Percentiles rank a stretch among this genome's conserved stretches.
Evolutionary conservation across 1,140 invertebrate species (phyloP).

Genomic region (Platyura marginata): DNA sequence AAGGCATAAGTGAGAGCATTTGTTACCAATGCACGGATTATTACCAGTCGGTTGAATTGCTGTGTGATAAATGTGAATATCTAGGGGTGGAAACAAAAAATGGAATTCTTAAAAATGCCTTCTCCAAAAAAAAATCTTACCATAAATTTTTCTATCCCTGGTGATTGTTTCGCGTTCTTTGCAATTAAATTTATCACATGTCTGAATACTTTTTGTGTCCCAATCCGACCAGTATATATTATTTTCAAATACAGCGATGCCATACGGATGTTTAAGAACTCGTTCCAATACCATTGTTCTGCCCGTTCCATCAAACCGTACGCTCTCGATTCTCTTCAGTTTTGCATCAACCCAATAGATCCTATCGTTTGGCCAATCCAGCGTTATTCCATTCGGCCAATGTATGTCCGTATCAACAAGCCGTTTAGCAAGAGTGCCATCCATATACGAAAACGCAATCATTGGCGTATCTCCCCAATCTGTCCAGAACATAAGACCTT

Average conservation of each 20-base stretch:
- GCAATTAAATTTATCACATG: slow-evolving; percentile 46
- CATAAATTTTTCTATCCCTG: slow-evolving; percentile 32
- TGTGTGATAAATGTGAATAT: slow-evolving; percentile 47
- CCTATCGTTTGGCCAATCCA: slow-evolving; percentile 67
- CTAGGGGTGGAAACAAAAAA: slow-evolving; percentile 13
- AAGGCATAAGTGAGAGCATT: slow-evolving; percentile 68
- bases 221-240: slow-evolving; percentile 76
- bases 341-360: slow-evolving; percentile 67
- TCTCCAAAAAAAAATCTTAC: too few species aligned
- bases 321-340: slow-evolving; percentile 48
- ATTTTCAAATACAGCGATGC: slow-evolving; percentile 73
- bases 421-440: slow-evolving; percentile 39
- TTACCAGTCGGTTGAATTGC: slow-evolving; percentile 28
- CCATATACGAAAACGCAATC: slow-evolving; percentile 68
- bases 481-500: slow-evolving; percentile 66
- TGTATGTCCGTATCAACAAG: slow-evolving; percentile 42
- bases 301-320: slow-evolving; percentile 53
- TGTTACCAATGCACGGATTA: slow-evolving; percentile 47
- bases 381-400: slow-evolving; percentile 77
- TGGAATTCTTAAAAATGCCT: too few species aligned
- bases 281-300: slow-evolving; percentile 36
- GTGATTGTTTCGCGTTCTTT: slow-evolving; percentile 34
- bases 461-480: slow-evolving; percentile 57
- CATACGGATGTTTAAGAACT: slow-evolving; percentile 54
- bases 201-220: slow-evolving; percentile 39